Evolutionary conservation across 2,113 vertebrate species (phyloP).

Genomic region (Seriola quinqueradiata): DNA sequence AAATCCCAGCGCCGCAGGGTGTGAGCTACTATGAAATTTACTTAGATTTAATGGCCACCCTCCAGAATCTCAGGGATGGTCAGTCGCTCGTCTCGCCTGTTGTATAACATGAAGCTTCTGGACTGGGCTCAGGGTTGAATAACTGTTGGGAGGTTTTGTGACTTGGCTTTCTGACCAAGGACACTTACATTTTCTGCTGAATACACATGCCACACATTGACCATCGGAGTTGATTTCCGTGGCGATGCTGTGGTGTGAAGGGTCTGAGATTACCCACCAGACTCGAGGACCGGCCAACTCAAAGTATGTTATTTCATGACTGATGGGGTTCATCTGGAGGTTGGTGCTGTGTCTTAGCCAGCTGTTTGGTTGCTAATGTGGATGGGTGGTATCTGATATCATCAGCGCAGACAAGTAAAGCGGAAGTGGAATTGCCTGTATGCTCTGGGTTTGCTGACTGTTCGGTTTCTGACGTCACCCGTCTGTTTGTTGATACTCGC

Average conservation of each 20-base stretch:
- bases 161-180: no score
- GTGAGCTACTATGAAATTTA: slow-evolving; percentile 1
- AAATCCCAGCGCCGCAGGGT: neutral
- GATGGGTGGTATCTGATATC: neutral
- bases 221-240: neutral
- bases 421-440: slow-evolving; percentile 2
- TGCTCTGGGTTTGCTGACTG: neutral
- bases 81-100: no score
- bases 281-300: neutral
- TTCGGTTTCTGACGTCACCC: slow-evolving; percentile 1
- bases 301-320: neutral
- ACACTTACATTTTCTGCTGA: neutral
- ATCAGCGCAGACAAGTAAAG: fast-evolving
- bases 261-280: no score
- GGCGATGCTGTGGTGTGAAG: no score
- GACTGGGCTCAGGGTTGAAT: no score
- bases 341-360: neutral
- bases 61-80: neutral
- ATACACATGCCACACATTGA: neutral
- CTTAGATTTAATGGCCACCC: neutral
- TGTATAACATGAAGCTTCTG: neutral
- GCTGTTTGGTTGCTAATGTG: neutral
- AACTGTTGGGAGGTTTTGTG: neutral
- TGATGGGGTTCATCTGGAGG: neutral
- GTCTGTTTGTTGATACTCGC: neutral